Base-by-base conservation (phyloP, 2,797 vertebrate species). In the Propithecus perrieri region DNA sequence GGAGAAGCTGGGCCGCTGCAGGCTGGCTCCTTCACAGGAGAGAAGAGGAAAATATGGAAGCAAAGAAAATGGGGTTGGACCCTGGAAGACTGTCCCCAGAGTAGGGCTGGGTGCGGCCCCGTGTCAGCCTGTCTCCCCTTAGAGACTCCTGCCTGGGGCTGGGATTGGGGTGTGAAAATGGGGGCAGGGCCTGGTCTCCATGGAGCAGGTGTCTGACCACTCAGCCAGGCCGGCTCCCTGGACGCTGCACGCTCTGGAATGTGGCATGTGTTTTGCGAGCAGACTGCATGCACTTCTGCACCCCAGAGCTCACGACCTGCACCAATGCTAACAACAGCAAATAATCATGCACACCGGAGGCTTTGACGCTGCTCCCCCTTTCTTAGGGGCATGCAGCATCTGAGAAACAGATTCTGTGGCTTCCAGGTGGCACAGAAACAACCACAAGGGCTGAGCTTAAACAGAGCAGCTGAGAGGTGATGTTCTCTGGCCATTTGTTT, bases 81-180 rank as follows among this genome's bases (percentile, higher is more conserved):
- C 13, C 76, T 8, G 20, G 35, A 76, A 55, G 35, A 4, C 7
- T 50, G 11, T 53, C 15, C 2, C 17, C 10, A 2, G 8, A 83
- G n/a, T 38, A 30, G 41, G 3, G 0, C 0, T 0, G 24, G 57
- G 12, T 3, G 0, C 2, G 5, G 11, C 22, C 20, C 13, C 1
- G 7, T 28, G 5, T 24, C 33, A 50, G 17, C 53, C 15, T 2
- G 0, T 2, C 12, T 53, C 38, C 41, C n/a, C 28, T 26, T 48
- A 4, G 67, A 85, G 61, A 61, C 8, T 7, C 10, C 5, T n/a
- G 38, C 53, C n/a, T 35, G 15, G 38, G 63, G n/a, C 3, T 1
- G 3, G 57, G 17, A 9, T 18, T 10, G 30, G 18, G 7, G 5
- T 2, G 12, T 11, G 17, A 41, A 53, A 41, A 28, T 48, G 5